Evolutionary conservation across 2,797 vertebrate species (phyloP), one percentile per base, ranked within the genome.

Genomic region (Gorsachius magnificus): DNA sequence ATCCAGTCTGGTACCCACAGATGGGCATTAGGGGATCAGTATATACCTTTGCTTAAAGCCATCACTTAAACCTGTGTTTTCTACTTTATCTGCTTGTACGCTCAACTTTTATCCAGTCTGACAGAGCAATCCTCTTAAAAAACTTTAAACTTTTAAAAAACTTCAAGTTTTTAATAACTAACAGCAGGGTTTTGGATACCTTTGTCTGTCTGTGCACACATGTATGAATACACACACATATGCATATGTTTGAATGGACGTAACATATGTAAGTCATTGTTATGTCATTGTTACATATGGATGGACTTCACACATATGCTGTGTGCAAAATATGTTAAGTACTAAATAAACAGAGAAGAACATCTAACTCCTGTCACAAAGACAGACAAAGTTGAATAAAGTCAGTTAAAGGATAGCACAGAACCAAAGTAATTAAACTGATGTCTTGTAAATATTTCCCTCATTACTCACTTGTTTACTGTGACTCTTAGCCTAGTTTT

Each of bases 381-480:
- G 54, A 78, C 43, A 71, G 50, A 64, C 58, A 58, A 81, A 87
- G 48, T 15, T 48, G 54, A 81, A 91, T 65, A 54, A 69, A 93
- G 36, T 38, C 5, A 89, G 45, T 50, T 66, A 83, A 80, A 77
- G 86, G 28, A 95, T 12, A 92, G 63, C 75, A 91, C 50, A 81
- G 72, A 92, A 93, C 28, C 53, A 68, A 85, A 92, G 61, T 69
- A 83, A 89, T 75, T 54, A 46, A 87, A 78, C 13, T 41, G 68
- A 84, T 29, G 15, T 72, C 82, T 93, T 89, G 85, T 65, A 94
- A 90, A 96, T 95, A 95, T 58, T 96, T 96, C 87, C 72, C 28
- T 90, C 58, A 78, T 96, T 95, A 95, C 76, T 96, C 96, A 96
- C 83, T 95, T 96, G 88, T 95, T 97, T 96, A 94, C 74, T 65